Conservation (phyloP, 2,888 invertebrate species). For the Erannis defoliaria region DNA sequence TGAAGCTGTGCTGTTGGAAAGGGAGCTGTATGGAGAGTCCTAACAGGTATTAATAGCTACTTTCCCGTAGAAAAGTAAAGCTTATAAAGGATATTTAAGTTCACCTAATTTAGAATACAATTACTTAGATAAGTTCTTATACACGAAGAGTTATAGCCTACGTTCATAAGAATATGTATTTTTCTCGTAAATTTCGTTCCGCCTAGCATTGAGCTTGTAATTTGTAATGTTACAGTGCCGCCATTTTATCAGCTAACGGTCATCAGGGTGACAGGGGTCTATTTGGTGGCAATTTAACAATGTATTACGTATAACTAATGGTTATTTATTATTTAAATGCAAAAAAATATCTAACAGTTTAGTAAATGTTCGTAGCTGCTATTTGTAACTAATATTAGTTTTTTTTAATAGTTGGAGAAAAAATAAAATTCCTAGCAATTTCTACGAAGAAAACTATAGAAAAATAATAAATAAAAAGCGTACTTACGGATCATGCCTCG, state of each 20-base stretch:
- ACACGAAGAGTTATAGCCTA: constrained; percentile 79
- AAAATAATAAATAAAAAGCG: constrained; percentile 51
- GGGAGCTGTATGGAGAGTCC: constrained; percentile 63
- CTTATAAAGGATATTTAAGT: constrained; percentile 76
- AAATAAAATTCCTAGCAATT: background rate
- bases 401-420: background rate
- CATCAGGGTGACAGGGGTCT: background rate
- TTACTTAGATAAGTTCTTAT: constrained; percentile 76
- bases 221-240: background rate
- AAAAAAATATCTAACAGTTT: constrained; percentile 45
- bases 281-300: background rate
- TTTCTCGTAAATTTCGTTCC: constrained; percentile 43
- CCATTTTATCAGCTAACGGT: background rate
- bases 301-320: background rate
- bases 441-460: constrained; percentile 29
- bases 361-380: constrained; percentile 34
- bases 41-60: constrained; percentile 67
- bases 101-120: constrained; percentile 71
- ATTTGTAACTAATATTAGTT: background rate
- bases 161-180: constrained; percentile 83
- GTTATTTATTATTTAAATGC: no score
- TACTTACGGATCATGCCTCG: constrained; percentile 71
- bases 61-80: constrained; percentile 81
- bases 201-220: constrained; percentile 42
- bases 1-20: constrained; percentile 61